Conservation (phyloP, 2,113 vertebrate genomes). For the Shinisaurus crocodilurus region DNA sequence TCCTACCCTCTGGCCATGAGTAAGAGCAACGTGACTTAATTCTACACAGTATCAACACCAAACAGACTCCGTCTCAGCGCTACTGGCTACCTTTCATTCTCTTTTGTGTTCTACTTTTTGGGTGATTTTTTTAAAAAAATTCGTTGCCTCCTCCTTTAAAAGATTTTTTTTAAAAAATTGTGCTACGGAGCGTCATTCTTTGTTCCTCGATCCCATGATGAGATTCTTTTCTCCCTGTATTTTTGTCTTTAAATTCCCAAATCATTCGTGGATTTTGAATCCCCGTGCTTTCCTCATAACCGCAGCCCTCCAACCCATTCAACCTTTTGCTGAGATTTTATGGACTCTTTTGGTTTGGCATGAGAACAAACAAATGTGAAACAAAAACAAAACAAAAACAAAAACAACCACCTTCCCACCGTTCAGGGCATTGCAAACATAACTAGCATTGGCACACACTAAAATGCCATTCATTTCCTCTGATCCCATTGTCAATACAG, state of each 20-base stretch:
- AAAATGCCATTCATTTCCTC: not conserved
- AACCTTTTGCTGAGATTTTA: not conserved
- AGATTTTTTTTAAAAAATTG: not conserved
- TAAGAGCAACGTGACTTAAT: slow-evolving; percentile 67
- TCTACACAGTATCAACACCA: slow-evolving; percentile 73
- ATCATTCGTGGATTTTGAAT: not conserved
- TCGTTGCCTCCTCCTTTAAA: not conserved
- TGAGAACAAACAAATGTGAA: not conserved
- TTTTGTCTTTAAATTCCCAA: not conserved
- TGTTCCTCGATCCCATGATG: not conserved
- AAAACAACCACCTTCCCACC: not conserved
- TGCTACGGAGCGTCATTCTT: accelerated
- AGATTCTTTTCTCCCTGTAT: not conserved
- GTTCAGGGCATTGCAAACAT: accelerated
- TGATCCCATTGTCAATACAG: not conserved
- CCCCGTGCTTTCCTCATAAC: not conserved
- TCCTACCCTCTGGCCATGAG: slow-evolving; percentile 71
- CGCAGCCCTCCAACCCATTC: not conserved
- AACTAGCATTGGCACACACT: not conserved
- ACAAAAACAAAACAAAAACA: too few species aligned
- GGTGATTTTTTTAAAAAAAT: slow-evolving; percentile 46
- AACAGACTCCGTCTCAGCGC: slow-evolving; percentile 65
- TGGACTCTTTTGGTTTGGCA: not conserved
- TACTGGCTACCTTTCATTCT: slow-evolving; percentile 51
- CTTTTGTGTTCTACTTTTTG: slow-evolving; percentile 38